Base-by-base conservation (phyloP, 2,113 vertebrate genomes). In the Heterotilapia buettikoferi region DNA sequence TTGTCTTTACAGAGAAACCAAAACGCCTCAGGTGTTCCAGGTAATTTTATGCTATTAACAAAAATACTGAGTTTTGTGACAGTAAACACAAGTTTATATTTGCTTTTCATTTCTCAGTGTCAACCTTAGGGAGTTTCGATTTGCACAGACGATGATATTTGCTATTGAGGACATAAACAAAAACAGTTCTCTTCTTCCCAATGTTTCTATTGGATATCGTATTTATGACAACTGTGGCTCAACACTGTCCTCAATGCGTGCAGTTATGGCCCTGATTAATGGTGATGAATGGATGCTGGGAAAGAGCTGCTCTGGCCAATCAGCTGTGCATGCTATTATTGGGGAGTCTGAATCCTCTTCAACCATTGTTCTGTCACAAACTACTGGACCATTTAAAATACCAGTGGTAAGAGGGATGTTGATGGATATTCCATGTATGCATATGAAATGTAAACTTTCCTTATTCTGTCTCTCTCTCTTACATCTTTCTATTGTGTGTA, bases 151-250 rank as follows among this genome's bases (percentile, higher is more conserved):
- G 0, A 96, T 97, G 96, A 95, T 95, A 36, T 97, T 96, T 91
- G 95, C 96, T 13, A 96, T 97, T 45, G 92, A 96, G 47, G 96
- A 97, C 93, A 97, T 97, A 73, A 97, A 97, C 89, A 94, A 84
- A 82, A 95, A 84, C 82, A 83, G 43, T 40, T 82, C 8, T 53
- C 87, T 97, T 89, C 96, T 97, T 33, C 95, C 95, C 5, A 95
- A 96, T 84, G 59, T 96, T 40, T 92, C 94, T 8, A 84, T 97
- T 13, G 96, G 96, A 40, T 97, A 97, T 84, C 92, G 92, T 43
- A 95, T 97, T 88, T 97, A 96, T 87, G 97, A 97, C 89, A 96
- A 94, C 52, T 97, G 97, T 90, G 94, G 92, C 29, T 96, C 96
- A n/a, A 96, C 95, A 7, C 78, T 96, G 29, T 91, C 93, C 29